Evolutionary conservation across 2,797 vertebrate genomes (phyloP).

Genomic region (Periparus ater): DNA sequence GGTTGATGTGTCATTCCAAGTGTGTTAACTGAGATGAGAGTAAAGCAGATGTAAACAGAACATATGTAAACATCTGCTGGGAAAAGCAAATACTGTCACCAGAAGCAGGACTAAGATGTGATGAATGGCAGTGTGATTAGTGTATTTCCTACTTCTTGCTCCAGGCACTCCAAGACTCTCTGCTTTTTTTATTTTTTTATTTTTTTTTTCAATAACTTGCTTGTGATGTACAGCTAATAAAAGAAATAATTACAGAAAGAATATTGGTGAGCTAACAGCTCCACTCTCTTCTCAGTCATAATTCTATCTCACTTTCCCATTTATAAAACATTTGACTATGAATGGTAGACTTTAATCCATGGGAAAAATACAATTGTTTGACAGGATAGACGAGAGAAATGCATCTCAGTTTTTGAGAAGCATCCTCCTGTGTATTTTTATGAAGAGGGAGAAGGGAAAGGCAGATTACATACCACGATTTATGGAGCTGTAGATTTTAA

Average conservation of each 20-base stretch:
- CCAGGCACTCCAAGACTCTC: not conserved
- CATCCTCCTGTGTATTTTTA: not conserved
- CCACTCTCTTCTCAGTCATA: not conserved
- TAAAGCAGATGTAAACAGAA: not conserved
- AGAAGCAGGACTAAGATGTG: not conserved
- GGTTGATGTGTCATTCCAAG: not conserved
- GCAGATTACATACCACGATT: not conserved
- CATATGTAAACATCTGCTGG: not conserved
- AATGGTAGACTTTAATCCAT: not conserved
- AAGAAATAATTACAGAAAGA: not conserved
- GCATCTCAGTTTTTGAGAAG: not conserved
- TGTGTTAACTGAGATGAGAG: not conserved
- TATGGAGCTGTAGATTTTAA: not conserved
- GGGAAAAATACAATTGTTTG: not conserved
- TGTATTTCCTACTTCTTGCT: not conserved
- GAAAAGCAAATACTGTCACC: not conserved
- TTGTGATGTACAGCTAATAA: not conserved
- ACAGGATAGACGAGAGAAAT: not conserved
- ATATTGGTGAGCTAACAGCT: not conserved
- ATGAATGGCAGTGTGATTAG: not conserved
- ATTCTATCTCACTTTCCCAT: not conserved
- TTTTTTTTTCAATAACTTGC: not conserved
- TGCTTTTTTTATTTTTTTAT: not conserved
- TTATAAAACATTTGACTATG: not conserved
- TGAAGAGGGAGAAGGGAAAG: not conserved